Base-by-base conservation (phyloP, 2,797 vertebrate species). In the Dallia pectoralis region DNA sequence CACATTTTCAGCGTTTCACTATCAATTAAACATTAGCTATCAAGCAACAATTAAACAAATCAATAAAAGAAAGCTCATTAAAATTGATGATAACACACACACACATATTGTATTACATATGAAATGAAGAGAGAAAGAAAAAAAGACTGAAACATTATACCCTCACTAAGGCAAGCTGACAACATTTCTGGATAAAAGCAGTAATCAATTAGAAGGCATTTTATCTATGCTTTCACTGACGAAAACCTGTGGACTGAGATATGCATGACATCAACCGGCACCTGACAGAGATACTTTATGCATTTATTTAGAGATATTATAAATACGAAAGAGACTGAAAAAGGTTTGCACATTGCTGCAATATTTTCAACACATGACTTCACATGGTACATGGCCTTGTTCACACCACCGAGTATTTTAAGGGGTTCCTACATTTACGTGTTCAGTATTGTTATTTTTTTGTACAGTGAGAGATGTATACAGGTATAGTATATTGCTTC, bases 381-480 rank as follows among this genome's bases (percentile, higher is more conserved):
- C 80, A 56, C 22, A 56, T 56, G 53, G 22, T 11, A 87, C 87
- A n/a, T n/a, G 87, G 86, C 79, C 79, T 88, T 89, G 82, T 88
- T 91, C 89, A 90, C 86, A 91, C 82, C 89, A 88, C 75, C 88
- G 87, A 82, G 85, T 87, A 88, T 82, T 81, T 84, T 85, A 84
- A 86, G 82, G 87, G 79, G 90, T n/a, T 79, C 78, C 77, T 74
- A 84, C 89, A 86, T 85, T 90, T 79, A 86, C 79, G 88, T 86
- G 73, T 79, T 87, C 87, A 75, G 74, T 83, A 80, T 80, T 86
- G 77, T 79, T 86, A 74, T 59, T 86, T 93, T n/a, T 93, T 92
- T 93, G 92, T 93, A 92, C 89, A 93, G 88, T 89, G 87, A 88
- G 86, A 93, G 86, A 89, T 91, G 88, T 91, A 91, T 90, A 82